These are phyloP conservation scores for Sarcophaga rosellei DNA, from an alignment of 2,888 invertebrate genomes.

Conservation along the genomic window DNA sequence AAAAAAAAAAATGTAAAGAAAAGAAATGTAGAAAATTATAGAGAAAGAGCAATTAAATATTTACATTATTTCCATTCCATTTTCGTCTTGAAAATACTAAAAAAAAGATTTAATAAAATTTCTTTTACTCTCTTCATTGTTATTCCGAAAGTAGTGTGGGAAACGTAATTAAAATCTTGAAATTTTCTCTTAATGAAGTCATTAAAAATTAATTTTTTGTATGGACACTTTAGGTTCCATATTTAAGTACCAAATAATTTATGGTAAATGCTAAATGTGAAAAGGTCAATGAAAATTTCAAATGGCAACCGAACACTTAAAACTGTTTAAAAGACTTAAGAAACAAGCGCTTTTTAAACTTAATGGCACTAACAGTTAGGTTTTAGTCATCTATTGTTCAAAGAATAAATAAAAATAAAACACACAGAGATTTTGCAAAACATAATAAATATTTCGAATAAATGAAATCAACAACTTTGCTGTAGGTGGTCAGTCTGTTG, in stretches of 20 bases:
- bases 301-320: too few species aligned
- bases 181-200: neutral
- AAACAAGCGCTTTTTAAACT: too few species aligned
- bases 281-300: too few species aligned
- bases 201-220: neutral
- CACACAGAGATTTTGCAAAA: too few species aligned
- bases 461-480: too few species aligned
- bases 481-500: too few species aligned
- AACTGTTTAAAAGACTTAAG: too few species aligned
- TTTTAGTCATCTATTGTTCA: too few species aligned
- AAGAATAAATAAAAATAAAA: too few species aligned
- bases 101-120: neutral
- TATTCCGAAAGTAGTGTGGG: neutral
- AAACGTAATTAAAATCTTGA: neutral
- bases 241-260: neutral
- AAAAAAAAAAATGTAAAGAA: neutral
- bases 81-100: neutral
- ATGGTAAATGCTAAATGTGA: neutral
- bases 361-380: too few species aligned
- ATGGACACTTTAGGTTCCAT: neutral
- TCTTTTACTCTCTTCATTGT: neutral
- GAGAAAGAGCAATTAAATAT: neutral
- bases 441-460: too few species aligned
- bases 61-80: neutral
- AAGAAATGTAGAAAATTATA: neutral